These are phyloP conservation scores for Lipophrys pholis DNA, from an alignment of 2,113 vertebrate species.

Conservation along the genomic window DNA sequence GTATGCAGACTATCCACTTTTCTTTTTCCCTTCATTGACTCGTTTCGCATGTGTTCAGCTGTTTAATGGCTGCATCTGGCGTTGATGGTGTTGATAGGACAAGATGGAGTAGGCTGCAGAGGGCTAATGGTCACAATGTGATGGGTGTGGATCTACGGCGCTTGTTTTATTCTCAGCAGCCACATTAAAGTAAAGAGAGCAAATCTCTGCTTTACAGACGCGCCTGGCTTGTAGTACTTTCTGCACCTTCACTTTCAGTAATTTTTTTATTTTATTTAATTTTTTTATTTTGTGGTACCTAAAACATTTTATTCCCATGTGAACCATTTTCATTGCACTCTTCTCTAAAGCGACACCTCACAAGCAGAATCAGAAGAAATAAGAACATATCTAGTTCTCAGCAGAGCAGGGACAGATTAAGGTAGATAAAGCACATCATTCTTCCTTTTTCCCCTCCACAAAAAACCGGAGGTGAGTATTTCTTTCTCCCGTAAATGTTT, in stretches of 20 bases:
- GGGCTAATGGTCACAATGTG: background rate
- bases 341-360: background rate
- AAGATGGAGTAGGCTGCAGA: background rate
- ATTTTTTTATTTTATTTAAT: background rate
- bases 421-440: background rate
- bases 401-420: background rate
- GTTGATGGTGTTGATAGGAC: background rate
- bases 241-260: background rate
- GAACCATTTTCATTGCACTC: background rate
- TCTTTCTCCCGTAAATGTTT: constrained; percentile 17
- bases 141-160: background rate
- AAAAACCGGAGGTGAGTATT: constrained; percentile 3
- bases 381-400: background rate
- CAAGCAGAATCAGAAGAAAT: background rate
- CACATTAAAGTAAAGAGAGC: background rate
- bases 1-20: background rate
- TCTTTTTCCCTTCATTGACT: too few species aligned
- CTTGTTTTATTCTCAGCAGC: background rate
- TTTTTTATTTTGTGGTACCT: background rate
- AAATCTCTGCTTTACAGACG: background rate
- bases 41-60: background rate
- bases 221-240: too few species aligned
- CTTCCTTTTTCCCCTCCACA: background rate
- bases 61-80: background rate
- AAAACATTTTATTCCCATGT: background rate